Base-by-base conservation (phyloP, 1,140 invertebrate genomes). In the Eufriesea mexicana region DNA sequence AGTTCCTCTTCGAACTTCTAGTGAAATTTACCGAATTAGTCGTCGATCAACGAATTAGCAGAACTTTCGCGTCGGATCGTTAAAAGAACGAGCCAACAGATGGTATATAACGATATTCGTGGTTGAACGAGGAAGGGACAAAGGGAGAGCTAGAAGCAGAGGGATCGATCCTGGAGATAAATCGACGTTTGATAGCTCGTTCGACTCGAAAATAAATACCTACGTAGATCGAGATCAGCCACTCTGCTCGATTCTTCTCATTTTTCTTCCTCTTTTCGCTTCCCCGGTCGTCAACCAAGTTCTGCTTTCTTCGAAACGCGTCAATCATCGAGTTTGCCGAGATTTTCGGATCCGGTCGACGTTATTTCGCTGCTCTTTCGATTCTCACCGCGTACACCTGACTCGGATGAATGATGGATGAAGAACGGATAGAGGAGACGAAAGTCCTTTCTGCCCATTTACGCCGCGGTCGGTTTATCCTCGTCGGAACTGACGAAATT, bases 371-470 rank as follows among this genome's bases (percentile, higher is more conserved):
- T 16, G 55, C 23, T 20, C 6, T 23, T n/a, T 25, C 66, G 45
- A 25, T 47, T 25, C n/a, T 68, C 14, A 6, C 8, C 16, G 45
- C 42, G 51, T 10, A 42, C 51, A 49, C 57, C 45, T 23, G 57
- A 16, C 25, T 64, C 59, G 45, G 28, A 64, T 5, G 59, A 51
- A 64, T 64, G 45, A 76, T 76, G 74, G 74, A 76, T 42, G 74
- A 23, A 47, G 2, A 42, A 14, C 12, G 12, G 23, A 61, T 23
- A 75, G 57, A 62, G 20, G 23, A 28, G 35, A 75, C n/a, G 28
- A 57, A 9, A 55, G 14, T 7, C 10, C 18, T 55, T 42, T 54
- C 10, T 10, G 6, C n/a, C n/a, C n/a, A n/a, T n/a, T n/a, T n/a
- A n/a, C n/a, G 9, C 4, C 7, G 28, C 5, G 8, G 35, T 35